Conservation (phyloP, 2,797 vertebrate genomes). For the Bufotes viridis region DNA sequence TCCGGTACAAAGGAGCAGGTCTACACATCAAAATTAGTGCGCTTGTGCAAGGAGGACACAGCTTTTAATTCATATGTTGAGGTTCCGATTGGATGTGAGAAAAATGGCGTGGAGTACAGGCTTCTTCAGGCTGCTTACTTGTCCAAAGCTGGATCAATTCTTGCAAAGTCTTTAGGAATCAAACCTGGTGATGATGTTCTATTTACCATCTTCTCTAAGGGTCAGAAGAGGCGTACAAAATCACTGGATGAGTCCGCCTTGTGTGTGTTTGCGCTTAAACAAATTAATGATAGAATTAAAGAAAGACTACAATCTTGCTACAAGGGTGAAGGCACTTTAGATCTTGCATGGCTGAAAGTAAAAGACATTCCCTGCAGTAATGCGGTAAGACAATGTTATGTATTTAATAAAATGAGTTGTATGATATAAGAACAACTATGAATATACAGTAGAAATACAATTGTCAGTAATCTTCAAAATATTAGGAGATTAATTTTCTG, state of each 20-base stretch:
- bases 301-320: constrained; percentile 96
- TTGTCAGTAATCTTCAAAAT: background rate
- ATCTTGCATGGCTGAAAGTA: constrained; percentile 98
- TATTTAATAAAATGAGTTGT: background rate
- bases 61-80: constrained; percentile 98
- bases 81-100: constrained; percentile 94
- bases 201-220: constrained; percentile 95
- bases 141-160: constrained; percentile 89
- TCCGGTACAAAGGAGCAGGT: constrained; percentile 93
- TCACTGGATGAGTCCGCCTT: constrained; percentile 92
- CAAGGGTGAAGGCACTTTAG: constrained; percentile 94
- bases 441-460: background rate
- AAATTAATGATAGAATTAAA: constrained; percentile 97
- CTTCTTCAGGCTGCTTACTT: constrained; percentile 94
- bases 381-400: constrained; percentile 83
- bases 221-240: constrained; percentile 93
- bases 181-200: constrained; percentile 89
- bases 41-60: constrained; percentile 94
- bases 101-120: constrained; percentile 91
- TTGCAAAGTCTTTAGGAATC: constrained; percentile 86
- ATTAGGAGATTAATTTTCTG: background rate
- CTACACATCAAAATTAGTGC: constrained; percentile 96
- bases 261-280: constrained; percentile 92
- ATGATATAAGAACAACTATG: background rate
- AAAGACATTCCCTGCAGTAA: constrained; percentile 98